These are phyloP conservation scores for Trichopoda pennipes DNA, from an alignment of 2,888 invertebrate genomes.

Conservation along the genomic window DNA sequence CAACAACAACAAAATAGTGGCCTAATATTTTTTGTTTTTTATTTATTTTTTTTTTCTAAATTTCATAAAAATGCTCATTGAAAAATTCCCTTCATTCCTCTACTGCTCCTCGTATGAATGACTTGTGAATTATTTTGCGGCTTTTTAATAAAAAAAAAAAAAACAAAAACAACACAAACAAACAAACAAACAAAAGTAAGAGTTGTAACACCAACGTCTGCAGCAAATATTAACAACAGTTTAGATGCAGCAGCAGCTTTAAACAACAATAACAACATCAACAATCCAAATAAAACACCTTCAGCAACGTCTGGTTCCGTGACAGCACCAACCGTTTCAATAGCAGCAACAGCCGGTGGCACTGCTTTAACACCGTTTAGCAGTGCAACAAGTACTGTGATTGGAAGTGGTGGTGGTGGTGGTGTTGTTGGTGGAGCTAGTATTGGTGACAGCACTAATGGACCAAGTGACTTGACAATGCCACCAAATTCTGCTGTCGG, in stretches of 20 bases:
- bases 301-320: conserved; percentile 64
- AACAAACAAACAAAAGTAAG: conserved; percentile 63
- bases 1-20: background rate
- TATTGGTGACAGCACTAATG: conserved; percentile 71
- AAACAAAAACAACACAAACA: background rate
- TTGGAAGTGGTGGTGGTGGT: conserved; percentile 53
- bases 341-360: conserved; percentile 46
- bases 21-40: conserved; percentile 59
- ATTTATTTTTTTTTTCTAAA: conserved; percentile 51
- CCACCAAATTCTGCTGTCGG: conserved; percentile 70
- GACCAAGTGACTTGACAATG: conserved; percentile 76
- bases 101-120: conserved; percentile 19
- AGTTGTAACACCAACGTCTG: conserved; percentile 68
- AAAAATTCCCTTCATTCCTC: background rate
- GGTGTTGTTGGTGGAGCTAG: conserved; percentile 62
- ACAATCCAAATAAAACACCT: conserved; percentile 69
- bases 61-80: conserved; percentile 35
- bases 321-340: conserved; percentile 60
- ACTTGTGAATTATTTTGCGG: conserved; percentile 56
- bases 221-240: conserved; percentile 72
- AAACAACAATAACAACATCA: conserved; percentile 75
- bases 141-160: conserved; percentile 22
- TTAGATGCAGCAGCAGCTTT: conserved; percentile 72
- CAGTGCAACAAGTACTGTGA: conserved; percentile 53
- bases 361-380: conserved; percentile 59